phyloP scores from a whole-genome alignment of 2,888 invertebrate genomes.

The Drosophila multiciliata region DNA sequence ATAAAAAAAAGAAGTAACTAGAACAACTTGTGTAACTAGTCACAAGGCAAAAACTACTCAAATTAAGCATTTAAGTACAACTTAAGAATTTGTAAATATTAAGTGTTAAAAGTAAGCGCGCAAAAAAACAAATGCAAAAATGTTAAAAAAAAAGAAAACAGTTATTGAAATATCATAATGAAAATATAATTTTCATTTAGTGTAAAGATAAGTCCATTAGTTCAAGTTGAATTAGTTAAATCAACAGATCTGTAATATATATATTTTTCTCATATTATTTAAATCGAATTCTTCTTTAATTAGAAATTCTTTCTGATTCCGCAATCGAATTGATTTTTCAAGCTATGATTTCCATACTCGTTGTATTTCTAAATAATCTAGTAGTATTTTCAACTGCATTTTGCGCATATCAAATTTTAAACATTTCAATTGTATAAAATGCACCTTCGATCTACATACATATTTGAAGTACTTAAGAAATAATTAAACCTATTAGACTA shows the following conservation, averaged over 20 bases:
- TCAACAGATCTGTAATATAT: slow-evolving; percentile 45
- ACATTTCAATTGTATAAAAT: slow-evolving; percentile 71
- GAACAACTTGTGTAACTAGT: slow-evolving; percentile 41
- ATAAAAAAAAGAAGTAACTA: slow-evolving; percentile 21
- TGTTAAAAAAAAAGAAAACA: slow-evolving; percentile 27
- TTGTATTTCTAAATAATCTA: slow-evolving; percentile 14
- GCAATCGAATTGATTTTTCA: background rate
- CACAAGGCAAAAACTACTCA: slow-evolving; percentile 63
- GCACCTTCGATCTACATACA: slow-evolving; percentile 45
- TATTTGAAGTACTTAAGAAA: slow-evolving; percentile 18
- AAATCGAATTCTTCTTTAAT: slow-evolving; percentile 1
- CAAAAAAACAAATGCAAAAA: slow-evolving; percentile 5
- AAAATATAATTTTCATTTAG: slow-evolving; percentile 63
- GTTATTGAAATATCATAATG: slow-evolving; percentile 33
- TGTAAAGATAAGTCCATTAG: slow-evolving; percentile 50
- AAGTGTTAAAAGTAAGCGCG: slow-evolving; percentile 46
- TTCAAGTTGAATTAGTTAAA: slow-evolving; percentile 19
- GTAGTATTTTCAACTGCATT: slow-evolving; percentile 33
- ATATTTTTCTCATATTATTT: slow-evolving; percentile 28
- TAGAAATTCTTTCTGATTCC: slow-evolving; percentile 19
- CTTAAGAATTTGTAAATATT: slow-evolving; percentile 67
- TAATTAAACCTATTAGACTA: slow-evolving; percentile 40
- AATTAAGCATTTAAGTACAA: slow-evolving; percentile 65
- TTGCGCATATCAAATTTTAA: slow-evolving; percentile 63
- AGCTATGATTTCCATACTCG: slow-evolving; percentile 9